Conservation (phyloP, 2,888 invertebrate genomes). For the Drosophila austrosaltans region DNA sequence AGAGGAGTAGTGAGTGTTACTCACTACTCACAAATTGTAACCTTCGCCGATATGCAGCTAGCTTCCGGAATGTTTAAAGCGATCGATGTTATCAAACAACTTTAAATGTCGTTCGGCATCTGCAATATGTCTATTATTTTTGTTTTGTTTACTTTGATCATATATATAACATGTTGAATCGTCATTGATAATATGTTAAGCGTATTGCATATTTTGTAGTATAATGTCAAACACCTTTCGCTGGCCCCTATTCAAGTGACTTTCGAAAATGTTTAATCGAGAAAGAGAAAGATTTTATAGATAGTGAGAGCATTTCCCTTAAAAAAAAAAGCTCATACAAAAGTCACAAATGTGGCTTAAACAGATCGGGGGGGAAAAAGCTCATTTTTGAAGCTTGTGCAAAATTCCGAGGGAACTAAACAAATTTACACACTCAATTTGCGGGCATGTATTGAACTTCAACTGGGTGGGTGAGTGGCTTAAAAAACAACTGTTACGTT, state of each 20-base stretch:
- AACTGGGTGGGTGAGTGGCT: slow-evolving; percentile 11
- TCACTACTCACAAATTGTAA: background rate
- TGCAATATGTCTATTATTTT: slow-evolving; percentile 1
- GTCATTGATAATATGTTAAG: slow-evolving; percentile 40
- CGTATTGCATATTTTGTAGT: slow-evolving; percentile 35
- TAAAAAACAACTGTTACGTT: slow-evolving; percentile 39
- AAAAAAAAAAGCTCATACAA: slow-evolving; percentile 1
- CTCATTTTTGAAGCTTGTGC: slow-evolving; percentile 23
- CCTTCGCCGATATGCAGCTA: background rate
- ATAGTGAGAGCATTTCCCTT: slow-evolving; percentile 33
- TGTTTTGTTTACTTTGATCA: background rate
- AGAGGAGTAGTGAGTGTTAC: too few species aligned
- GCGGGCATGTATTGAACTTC: slow-evolving; percentile 31
- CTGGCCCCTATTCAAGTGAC: slow-evolving; percentile 40
- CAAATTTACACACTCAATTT: slow-evolving; percentile 37
- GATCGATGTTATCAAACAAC: slow-evolving; percentile 5
- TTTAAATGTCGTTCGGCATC: background rate
- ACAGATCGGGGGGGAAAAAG: slow-evolving; percentile 25
- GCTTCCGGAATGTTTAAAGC: slow-evolving; percentile 3
- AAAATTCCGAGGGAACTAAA: slow-evolving; percentile 20
- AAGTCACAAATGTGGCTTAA: background rate
- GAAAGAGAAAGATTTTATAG: background rate
- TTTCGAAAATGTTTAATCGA: slow-evolving; percentile 33
- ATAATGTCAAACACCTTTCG: slow-evolving; percentile 64
- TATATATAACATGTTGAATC: slow-evolving; percentile 1